Base-by-base conservation (phyloP, 1,140 invertebrate species). In the Drosophila kohkoa region DNA sequence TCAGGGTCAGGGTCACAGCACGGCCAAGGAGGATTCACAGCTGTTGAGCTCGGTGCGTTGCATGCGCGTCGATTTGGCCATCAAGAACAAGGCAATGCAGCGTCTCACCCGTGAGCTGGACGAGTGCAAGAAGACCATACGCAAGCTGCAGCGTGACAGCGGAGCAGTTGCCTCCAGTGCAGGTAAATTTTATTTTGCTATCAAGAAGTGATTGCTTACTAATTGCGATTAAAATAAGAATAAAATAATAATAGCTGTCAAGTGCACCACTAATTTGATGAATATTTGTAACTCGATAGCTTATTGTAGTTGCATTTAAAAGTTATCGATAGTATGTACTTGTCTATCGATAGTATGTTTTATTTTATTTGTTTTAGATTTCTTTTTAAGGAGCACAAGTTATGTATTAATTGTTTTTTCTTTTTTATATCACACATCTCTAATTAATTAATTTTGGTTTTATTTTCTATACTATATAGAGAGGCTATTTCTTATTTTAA, bases 41-140 rank as follows among this genome's bases (percentile, higher is more conserved):
- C 92, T 97, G 6, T 90, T 96, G 10, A 96, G 96, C 0, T 96
- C 96, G 0, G 96, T 97, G 82, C 94, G 96, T 55, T 96, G 96
- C 1, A 92, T 97, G 71, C 96, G 96, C 85, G 88, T 95, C 0
- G 96, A 97, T 86, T 75, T 97, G 43, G 93, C 94, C 5, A 95
- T 94, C 35, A 96, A 96, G 82, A 96, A 97, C 64, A 96, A 96
- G 72, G 93, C 94, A 1, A 93, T 96, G 43, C 91, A 93, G 20
- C 96, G 96, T 65, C 90, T 97, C 1, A 96, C 94, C 8, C 95
- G 95, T 65, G 96, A 97, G 77, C 93, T 96, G 25, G 96, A 96
- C 15, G 96, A 97, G 48, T 82, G 95, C 15, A 95, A 95, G 75
- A 96, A 96, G 82, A 96, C 95, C 16, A 96, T 96, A 82, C 93